Evolutionary conservation across 1,140 invertebrate genomes (phyloP).

Genomic region (Drosophila sturtevanti): DNA sequence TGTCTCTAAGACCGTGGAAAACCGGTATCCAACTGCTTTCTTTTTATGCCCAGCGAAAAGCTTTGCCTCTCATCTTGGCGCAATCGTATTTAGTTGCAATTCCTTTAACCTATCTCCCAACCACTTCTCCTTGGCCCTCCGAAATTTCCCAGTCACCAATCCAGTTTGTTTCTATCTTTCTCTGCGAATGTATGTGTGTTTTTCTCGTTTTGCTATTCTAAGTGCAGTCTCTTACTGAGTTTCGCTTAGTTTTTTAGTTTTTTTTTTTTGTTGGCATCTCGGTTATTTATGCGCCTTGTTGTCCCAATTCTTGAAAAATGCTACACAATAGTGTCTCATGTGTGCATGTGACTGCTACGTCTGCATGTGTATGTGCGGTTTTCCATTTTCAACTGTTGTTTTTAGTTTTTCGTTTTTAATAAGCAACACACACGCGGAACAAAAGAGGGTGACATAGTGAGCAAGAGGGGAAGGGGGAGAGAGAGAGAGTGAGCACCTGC

Average conservation of each 20-base stretch:
- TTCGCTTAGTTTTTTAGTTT: slow-evolving; percentile 54
- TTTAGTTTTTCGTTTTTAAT: slow-evolving; percentile 54
- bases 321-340: slow-evolving; percentile 39
- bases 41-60: slow-evolving; percentile 61
- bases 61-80: slow-evolving; percentile 67
- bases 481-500: not conserved
- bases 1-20: slow-evolving; percentile 57
- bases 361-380: slow-evolving; percentile 30
- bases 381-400: slow-evolving; percentile 50
- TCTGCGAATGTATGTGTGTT: not conserved
- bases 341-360: slow-evolving; percentile 29
- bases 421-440: slow-evolving; percentile 51
- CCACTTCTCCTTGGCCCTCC: not conserved
- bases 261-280: slow-evolving; percentile 67
- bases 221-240: slow-evolving; percentile 62
- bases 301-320: slow-evolving; percentile 74
- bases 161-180: slow-evolving; percentile 12
- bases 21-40: slow-evolving; percentile 74
- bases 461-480: not conserved
- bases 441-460: not conserved
- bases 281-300: slow-evolving; percentile 79
- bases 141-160: too few species aligned
- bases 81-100: slow-evolving; percentile 75
- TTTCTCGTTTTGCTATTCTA: slow-evolving; percentile 73
- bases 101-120: slow-evolving; percentile 29